Evolutionary conservation across 2,113 vertebrate species (phyloP), one percentile per base, ranked within the genome.

Genomic region (Cygnus atratus): DNA sequence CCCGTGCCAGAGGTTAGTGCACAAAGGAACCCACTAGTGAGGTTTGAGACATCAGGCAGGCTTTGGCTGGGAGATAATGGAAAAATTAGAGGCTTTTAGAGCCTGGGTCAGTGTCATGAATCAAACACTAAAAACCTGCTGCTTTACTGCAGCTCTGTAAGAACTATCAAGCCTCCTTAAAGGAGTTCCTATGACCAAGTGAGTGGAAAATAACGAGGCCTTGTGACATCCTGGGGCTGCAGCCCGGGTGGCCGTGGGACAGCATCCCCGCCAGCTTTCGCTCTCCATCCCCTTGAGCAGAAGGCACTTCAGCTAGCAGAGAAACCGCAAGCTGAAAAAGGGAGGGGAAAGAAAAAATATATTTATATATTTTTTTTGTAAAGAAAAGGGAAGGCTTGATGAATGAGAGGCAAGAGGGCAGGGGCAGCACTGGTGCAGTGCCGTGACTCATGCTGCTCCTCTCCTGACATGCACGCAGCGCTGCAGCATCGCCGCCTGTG

Each of bases 401-500:
- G 29, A 6, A 25, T 25, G 8, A 4, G 11, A 62, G 11, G n/a
- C 10, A 61, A 57, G 84, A 63, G 78, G 87, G 72, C 4, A 52
- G 87, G 6, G 91, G 93, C 87, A 65, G 57, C 2, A 48, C 90
- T 90, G 94, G 6, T 87, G 93, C 87, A 65, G 57, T 2, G 52
- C 90, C 87, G 94, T 91, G 96, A 95, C 41, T 95, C 93, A 31
- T 79, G 79, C 76, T 80, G 93, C 89, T 84, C 77, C 0, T n/a
- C 80, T 91, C 87, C 62, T 4, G 15, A 25, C 14, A 48, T 1
- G 14, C 37, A 19, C 48, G 12, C 67, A 13, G 0, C 35, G 8
- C 95, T 75, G 93, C 96, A 83, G 93, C 92, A 74, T 57, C 85
- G 75, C 84, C 3, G 19, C 37, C 12, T 9, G 20, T 50, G 62